phyloP scores from a whole-genome alignment of 1,140 invertebrate species.

The Magallana angulata region DNA sequence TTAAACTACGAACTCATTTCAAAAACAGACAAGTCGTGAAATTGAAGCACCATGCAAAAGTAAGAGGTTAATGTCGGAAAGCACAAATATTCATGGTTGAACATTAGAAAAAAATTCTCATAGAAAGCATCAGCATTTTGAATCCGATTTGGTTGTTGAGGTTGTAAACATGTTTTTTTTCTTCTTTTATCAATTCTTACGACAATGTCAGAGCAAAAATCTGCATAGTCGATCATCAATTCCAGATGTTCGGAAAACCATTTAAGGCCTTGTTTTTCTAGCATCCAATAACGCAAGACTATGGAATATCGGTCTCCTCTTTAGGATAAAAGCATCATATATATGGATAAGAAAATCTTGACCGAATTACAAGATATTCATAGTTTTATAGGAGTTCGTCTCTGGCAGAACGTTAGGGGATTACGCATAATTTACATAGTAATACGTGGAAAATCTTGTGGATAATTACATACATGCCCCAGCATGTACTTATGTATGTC shows the following conservation, averaged over 20 bases:
- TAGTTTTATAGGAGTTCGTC: constrained; percentile 11
- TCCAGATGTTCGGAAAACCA: background rate
- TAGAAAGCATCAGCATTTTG: too few relatives aligned
- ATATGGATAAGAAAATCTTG: constrained; percentile 32
- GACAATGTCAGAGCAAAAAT: background rate
- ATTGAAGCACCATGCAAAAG: too few relatives aligned
- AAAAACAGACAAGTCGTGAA: too few relatives aligned
- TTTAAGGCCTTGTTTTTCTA: background rate
- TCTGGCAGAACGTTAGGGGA: background rate
- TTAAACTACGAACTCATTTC: too few relatives aligned
- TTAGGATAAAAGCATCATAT: constrained; percentile 29
- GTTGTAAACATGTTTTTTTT: background rate
- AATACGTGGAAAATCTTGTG: background rate
- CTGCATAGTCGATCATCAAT: background rate
- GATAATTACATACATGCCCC: background rate
- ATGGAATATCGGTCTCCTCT: constrained; percentile 6
- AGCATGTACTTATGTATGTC: too few relatives aligned
- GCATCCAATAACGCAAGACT: background rate
- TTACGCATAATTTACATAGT: constrained; percentile 21
- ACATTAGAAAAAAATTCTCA: too few relatives aligned
- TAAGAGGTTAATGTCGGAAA: too few relatives aligned
- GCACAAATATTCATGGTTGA: too few relatives aligned
- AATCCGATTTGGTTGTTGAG: too few relatives aligned
- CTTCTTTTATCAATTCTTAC: background rate
- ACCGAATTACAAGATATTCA: constrained; percentile 15